Evolutionary conservation across 2,888 invertebrate species (phyloP).

Genomic region (Drosophila mimetica): DNA sequence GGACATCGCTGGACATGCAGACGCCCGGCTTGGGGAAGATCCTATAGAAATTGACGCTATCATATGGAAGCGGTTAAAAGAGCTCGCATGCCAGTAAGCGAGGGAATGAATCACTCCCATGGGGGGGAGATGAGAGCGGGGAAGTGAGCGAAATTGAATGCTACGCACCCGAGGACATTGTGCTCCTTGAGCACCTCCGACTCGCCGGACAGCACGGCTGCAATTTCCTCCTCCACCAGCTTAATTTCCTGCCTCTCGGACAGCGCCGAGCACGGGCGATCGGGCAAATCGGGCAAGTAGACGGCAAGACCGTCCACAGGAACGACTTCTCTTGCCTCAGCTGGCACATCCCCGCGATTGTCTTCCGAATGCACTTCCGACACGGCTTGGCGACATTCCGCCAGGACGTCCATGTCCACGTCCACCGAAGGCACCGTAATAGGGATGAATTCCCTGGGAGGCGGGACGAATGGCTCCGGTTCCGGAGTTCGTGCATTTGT

Average conservation of each 20-base stretch:
- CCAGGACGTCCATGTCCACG: slow-evolving; percentile 14
- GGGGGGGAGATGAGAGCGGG: not conserved
- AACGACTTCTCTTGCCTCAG: slow-evolving; percentile 9
- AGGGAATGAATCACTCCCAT: not conserved
- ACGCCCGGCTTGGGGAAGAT: slow-evolving; percentile 88
- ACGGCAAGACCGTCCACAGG: slow-evolving; percentile 47
- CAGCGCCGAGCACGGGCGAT: slow-evolving; percentile 78
- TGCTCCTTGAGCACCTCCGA: slow-evolving; percentile 88
- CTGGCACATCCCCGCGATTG: slow-evolving; percentile 38
- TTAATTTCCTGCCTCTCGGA: slow-evolving; percentile 80
- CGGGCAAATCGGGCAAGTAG: slow-evolving; percentile 65
- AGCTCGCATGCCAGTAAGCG: slow-evolving; percentile 12
- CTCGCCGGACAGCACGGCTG: slow-evolving; percentile 88
- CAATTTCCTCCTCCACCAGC: slow-evolving; percentile 88
- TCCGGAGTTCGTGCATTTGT: slow-evolving; percentile 69
- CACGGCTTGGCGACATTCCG: slow-evolving; percentile 55
- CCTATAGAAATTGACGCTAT: slow-evolving; percentile 88
- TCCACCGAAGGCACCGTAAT: slow-evolving; percentile 9
- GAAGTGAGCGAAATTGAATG: slow-evolving; percentile 30
- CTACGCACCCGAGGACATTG: slow-evolving; percentile 85
- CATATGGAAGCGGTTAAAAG: slow-evolving; percentile 50
- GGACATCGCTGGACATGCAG: slow-evolving; percentile 88
- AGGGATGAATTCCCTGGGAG: slow-evolving; percentile 2
- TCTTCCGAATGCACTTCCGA: slow-evolving; percentile 72
- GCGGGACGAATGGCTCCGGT: slow-evolving; percentile 40